Base-by-base conservation (phyloP, 2,888 invertebrate genomes). In the Drosophila picticornis region DNA sequence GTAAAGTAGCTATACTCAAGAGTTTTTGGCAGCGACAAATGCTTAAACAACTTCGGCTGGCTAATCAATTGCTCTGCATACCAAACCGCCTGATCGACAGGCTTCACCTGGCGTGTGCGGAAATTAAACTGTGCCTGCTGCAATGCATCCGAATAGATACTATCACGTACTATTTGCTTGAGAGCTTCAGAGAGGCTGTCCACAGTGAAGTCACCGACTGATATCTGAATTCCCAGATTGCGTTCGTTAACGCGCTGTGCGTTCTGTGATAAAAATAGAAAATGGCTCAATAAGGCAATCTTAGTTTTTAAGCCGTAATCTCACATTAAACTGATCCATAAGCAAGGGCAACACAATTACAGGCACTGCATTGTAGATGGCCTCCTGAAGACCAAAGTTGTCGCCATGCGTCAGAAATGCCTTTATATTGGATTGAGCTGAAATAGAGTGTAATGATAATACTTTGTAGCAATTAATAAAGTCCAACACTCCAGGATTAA, bases 391-490 rank as follows among this genome's bases (percentile, higher is more conserved):
- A 27, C 90, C 90, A 13, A 93, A 78, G 11, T 90, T 89, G 22
- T 93, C 93, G 27, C 85, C 90, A 72, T 92, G 92, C 0, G 90
- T 90, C 4, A 93, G 67, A 51, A 92, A 91, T 0, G 81, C 91
- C 57, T 87, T 92, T 0, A 91, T 43, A 43, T 84, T 85, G 0
- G 88, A 67, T 59, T 88, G 77, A 36, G 88, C 92, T 91, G 43
- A 1, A 52, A 52, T 22, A 4, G 4, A 22, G 13, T 7, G 16
- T 1, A n/a, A 34, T 11, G 38, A 1, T 2, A 4, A 22, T 38
- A 7, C n/a, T 46, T 1, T 32, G 7, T 6, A 13, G 1, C 11
- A 56, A 13, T 13, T 29, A 13, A 9, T 29, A 2, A 9, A 0
- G 10, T 29, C 4, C 0, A 3, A 31, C 1, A 9, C 1, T 10